Evolutionary conservation across 2,113 vertebrate genomes (phyloP).

Genomic region (Hassar affinis): DNA sequence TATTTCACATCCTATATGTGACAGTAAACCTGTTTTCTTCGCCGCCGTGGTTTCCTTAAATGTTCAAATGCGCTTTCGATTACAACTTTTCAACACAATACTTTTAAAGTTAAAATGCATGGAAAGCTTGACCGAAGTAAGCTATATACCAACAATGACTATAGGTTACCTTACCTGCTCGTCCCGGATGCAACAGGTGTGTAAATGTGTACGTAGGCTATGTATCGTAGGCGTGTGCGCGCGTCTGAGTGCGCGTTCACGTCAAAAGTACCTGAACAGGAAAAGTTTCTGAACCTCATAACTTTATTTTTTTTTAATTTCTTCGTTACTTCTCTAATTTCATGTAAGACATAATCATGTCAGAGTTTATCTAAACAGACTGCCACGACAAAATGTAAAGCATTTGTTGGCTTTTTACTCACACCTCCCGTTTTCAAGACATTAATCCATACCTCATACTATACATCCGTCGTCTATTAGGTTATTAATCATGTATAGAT

Average conservation of each 20-base stretch:
- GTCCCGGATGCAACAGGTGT: constrained; percentile 62
- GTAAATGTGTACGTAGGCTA: not conserved
- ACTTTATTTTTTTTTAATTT: not conserved
- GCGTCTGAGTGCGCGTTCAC: not conserved
- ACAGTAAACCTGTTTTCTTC: not conserved
- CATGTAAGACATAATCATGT: not conserved
- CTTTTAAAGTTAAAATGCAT: not conserved
- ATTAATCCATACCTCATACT: not conserved
- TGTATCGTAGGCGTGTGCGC: not conserved
- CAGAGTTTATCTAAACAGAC: not conserved
- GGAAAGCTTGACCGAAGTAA: constrained; percentile 1
- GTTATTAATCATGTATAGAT: not conserved
- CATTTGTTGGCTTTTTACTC: not conserved
- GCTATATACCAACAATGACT: not conserved
- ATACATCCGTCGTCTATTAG: too few relatives aligned
- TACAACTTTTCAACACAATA: not conserved
- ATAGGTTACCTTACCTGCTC: not conserved
- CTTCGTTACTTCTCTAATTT: not conserved
- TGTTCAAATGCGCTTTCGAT: not conserved
- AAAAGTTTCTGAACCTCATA: not conserved
- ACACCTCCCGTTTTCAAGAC: not conserved
- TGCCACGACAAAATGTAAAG: not conserved
- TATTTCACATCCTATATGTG: not conserved
- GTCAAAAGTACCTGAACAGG: not conserved
- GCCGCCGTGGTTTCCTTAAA: not conserved